Evolutionary conservation across 2,797 vertebrate species (phyloP).

Genomic region (Lates japonicus): DNA sequence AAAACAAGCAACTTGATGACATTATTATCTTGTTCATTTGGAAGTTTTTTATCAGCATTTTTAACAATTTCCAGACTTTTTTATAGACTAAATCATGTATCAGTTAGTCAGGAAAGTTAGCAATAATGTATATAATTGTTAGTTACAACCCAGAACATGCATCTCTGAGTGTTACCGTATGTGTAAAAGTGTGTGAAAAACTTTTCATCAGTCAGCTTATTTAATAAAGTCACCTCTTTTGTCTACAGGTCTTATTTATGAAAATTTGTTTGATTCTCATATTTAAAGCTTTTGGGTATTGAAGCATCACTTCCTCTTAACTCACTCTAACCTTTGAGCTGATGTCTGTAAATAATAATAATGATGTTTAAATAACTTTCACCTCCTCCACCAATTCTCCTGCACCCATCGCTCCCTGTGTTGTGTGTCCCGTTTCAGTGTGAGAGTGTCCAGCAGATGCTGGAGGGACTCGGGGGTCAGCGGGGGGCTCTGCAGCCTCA

Average conservation of each 20-base stretch:
- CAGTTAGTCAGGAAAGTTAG: not conserved
- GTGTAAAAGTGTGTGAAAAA: not conserved
- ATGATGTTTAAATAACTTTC: not conserved
- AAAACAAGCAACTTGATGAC: not conserved
- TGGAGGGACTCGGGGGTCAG: conserved; percentile 84
- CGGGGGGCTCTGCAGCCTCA: conserved; percentile 72
- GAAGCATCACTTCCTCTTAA: too few species aligned
- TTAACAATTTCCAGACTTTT: not conserved
- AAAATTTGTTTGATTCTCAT: not conserved
- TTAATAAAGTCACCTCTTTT: conserved; percentile 53
- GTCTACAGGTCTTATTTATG: not conserved
- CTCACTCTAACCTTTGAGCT: not conserved
- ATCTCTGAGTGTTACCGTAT: not conserved
- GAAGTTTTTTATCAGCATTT: not conserved
- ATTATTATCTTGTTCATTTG: not conserved
- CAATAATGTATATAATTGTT: not conserved
- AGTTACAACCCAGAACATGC: not conserved
- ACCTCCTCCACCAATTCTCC: not conserved
- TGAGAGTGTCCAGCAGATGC: conserved; percentile 81
- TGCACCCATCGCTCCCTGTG: conserved; percentile 2
- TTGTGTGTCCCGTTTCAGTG: conserved; percentile 85
- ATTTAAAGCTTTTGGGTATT: not conserved
- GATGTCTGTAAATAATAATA: not conserved
- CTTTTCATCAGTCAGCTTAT: conserved; percentile 2
- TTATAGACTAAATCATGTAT: not conserved